Conservation (phyloP, 2,113 vertebrate species). For the Telmatochromis brichardi region DNA sequence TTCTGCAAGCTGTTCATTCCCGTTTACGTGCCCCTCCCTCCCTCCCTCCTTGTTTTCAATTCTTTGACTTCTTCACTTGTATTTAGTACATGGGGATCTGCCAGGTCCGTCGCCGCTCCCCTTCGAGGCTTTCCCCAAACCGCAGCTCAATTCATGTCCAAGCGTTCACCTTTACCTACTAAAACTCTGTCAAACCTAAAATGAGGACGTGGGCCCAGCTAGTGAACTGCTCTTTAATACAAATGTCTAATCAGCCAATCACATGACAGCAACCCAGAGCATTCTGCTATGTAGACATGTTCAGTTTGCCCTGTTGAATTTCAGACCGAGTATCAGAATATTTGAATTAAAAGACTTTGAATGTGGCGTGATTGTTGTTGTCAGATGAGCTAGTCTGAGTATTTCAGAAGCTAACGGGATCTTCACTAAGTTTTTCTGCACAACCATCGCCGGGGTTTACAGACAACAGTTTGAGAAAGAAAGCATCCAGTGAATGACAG, state of each 20-base stretch:
- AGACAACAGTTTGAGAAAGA: neutral
- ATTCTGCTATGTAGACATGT: neutral
- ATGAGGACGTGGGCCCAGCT: fast-evolving
- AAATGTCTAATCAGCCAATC: neutral
- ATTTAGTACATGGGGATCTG: neutral
- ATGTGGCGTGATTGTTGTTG: neutral
- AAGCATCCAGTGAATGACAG: neutral
- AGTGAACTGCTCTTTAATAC: neutral
- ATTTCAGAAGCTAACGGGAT: neutral
- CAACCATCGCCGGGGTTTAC: neutral
- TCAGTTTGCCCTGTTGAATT: neutral
- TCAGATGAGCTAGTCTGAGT: neutral
- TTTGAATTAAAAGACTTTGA: neutral
- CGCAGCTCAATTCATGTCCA: neutral
- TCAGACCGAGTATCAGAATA: fast-evolving
- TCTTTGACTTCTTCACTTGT: neutral
- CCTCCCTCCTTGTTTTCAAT: neutral
- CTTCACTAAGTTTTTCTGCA: neutral
- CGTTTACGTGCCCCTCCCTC: fast-evolving
- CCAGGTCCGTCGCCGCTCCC: fast-evolving
- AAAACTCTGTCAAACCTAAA: neutral
- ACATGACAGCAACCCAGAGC: neutral
- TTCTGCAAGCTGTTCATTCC: neutral
- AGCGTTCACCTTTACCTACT: neutral
- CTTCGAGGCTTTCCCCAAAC: neutral